A percentile compares a stretch with the other conserved stretches of the same genome.
Conservation (phyloP, 2,113 vertebrate species). For the Craseonycteris thonglongyai region DNA sequence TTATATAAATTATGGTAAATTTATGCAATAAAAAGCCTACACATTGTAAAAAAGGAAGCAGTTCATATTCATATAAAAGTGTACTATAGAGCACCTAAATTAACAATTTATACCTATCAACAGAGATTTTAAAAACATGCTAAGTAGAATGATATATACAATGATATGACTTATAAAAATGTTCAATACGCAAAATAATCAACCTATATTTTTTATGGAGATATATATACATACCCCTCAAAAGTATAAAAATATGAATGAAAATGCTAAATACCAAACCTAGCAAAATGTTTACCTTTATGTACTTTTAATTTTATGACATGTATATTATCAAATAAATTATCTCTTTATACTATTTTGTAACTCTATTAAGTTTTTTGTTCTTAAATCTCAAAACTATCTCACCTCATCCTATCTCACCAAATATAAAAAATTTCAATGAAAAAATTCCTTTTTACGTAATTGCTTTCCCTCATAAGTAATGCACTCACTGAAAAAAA, state of each 20-base stretch:
- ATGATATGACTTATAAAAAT: background rate
- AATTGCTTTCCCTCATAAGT: background rate
- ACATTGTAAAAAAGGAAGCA: background rate
- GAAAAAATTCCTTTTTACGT: background rate
- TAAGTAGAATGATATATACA: background rate
- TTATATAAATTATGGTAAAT: background rate
- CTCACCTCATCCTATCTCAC: background rate
- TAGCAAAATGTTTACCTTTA: background rate
- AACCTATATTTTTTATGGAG: background rate
- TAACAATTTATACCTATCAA: background rate
- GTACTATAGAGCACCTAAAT: background rate
- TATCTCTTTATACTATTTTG: background rate
- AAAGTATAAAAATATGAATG: background rate
- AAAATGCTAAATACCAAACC: background rate
- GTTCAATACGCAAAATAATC: constrained; percentile 28
- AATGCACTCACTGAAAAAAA: background rate
- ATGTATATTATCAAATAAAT: background rate
- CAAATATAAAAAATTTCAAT: background rate
- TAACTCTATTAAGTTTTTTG: background rate
- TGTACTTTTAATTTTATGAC: background rate
- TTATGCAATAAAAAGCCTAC: background rate
- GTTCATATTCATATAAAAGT: background rate
- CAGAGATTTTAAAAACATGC: background rate
- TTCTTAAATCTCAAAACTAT: constrained; percentile 24
- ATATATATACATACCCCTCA: background rate